A percentile compares a stretch with the other conserved stretches of the same genome.
These are phyloP conservation scores for Stramonita haemastoma DNA, from an alignment of 2,888 invertebrate genomes.

Conservation along the genomic window DNA sequence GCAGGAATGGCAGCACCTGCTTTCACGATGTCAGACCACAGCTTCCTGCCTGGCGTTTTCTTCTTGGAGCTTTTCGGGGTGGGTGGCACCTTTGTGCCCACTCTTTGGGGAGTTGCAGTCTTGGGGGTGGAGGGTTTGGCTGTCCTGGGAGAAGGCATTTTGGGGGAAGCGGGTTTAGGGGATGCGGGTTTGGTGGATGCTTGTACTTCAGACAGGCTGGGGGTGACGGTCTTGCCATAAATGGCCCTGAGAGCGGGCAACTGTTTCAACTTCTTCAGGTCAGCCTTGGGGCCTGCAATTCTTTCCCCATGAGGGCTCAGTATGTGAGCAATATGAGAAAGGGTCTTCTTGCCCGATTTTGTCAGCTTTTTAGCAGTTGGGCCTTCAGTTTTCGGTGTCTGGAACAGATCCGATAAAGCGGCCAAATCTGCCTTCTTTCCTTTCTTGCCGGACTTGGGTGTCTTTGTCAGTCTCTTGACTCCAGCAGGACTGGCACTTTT, in stretches of 20 bases:
- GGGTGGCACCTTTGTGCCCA: neutral
- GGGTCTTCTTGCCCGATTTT: constrained; percentile 47
- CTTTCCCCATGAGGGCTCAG: constrained; percentile 51
- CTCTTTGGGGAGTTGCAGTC: neutral
- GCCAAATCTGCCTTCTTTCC: constrained; percentile 49
- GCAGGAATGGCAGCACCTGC: constrained; percentile 53
- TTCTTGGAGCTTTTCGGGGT: constrained; percentile 31
- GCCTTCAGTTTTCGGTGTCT: constrained; percentile 46
- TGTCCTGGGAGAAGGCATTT: constrained; percentile 2
- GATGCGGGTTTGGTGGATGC: neutral
- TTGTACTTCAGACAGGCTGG: constrained; percentile 56
- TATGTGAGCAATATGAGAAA: constrained; percentile 20
- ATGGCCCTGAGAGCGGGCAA: constrained; percentile 70
- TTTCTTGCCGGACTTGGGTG: constrained; percentile 51
- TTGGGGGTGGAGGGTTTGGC: neutral
- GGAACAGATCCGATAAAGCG: constrained; percentile 49
- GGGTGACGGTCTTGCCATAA: constrained; percentile 70
- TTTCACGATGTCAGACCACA: constrained; percentile 71
- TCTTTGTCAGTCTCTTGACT: constrained; percentile 45
- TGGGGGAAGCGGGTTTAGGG: neutral
- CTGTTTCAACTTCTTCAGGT: constrained; percentile 67
- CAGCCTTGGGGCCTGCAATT: constrained; percentile 54
- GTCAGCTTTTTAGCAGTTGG: neutral
- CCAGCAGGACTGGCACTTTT: constrained; percentile 40
- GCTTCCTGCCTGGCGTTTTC: constrained; percentile 44